phyloP scores from a whole-genome alignment of 2,888 invertebrate genomes.

The Embidobia sp. region DNA sequence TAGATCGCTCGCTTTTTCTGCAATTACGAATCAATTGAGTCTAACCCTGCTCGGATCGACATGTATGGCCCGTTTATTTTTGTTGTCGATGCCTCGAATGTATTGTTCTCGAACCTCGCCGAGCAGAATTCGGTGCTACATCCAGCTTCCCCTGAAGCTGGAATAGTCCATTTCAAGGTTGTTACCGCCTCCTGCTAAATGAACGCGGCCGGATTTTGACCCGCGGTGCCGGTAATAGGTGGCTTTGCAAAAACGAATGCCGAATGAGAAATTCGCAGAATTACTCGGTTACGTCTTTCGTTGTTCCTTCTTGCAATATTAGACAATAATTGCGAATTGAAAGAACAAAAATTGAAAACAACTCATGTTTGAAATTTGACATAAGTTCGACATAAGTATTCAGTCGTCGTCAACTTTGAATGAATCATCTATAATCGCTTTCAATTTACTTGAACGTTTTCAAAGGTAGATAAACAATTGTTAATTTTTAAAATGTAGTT shows the following conservation, averaged over 20 bases:
- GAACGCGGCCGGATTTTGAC: constrained; percentile 16
- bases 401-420: too few species aligned
- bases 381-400: too few species aligned
- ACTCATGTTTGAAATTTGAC: too few species aligned
- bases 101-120: not conserved
- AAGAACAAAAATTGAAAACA: too few species aligned
- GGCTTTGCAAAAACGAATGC: not conserved
- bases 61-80: too few species aligned
- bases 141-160: constrained; percentile 21
- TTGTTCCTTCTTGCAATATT: too few species aligned
- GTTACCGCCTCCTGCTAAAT: constrained; percentile 17
- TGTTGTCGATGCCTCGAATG: too few species aligned
- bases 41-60: not conserved
- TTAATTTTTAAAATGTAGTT: too few species aligned
- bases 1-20: constrained; percentile 1
- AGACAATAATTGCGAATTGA: too few species aligned
- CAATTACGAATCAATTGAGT: constrained; percentile 14
- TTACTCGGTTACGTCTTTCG: not conserved
- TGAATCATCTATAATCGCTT: too few species aligned
- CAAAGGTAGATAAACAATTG: too few species aligned
- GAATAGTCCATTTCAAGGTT: constrained; percentile 56
- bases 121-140: not conserved
- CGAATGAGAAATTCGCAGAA: not conserved
- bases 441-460: too few species aligned
- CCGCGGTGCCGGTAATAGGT: not conserved